phyloP scores from a whole-genome alignment of 2,797 vertebrate genomes.

The Ataeniobius toweri region DNA sequence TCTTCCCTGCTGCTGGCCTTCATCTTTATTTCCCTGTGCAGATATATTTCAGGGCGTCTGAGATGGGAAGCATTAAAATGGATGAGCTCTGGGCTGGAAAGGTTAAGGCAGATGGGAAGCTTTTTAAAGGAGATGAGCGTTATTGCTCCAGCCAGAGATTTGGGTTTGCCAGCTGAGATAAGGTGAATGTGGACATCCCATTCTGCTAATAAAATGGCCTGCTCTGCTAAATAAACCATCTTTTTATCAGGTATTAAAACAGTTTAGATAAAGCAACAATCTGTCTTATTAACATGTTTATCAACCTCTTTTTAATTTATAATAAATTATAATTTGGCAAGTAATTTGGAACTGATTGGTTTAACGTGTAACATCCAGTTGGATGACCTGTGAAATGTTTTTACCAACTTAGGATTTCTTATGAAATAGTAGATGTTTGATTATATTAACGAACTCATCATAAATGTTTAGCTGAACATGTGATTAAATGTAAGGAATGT shows the following conservation, averaged over 20 bases:
- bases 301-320: not conserved
- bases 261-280: not conserved
- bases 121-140: slow-evolving; percentile 54
- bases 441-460: no score
- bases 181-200: slow-evolving; percentile 35
- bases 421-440: not conserved
- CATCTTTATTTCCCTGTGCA: slow-evolving; percentile 35
- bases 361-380: not conserved
- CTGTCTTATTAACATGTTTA: not conserved
- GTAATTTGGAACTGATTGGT: not conserved
- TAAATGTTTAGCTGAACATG: slow-evolving; percentile 3
- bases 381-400: not conserved
- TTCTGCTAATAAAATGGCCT: not conserved
- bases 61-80: slow-evolving; percentile 69
- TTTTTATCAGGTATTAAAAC: no score
- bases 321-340: not conserved
- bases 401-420: not conserved
- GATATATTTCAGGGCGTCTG: slow-evolving; percentile 64
- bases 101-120: slow-evolving; percentile 57
- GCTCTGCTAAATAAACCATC: no score
- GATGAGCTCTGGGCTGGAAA: slow-evolving; percentile 63
- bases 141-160: slow-evolving; percentile 42
- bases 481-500: slow-evolving; percentile 14
- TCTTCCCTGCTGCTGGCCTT: slow-evolving; percentile 35
- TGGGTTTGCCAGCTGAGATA: slow-evolving; percentile 31